Base-by-base conservation (phyloP, 2,797 vertebrate genomes). In the Sylvilagus floridanus region DNA sequence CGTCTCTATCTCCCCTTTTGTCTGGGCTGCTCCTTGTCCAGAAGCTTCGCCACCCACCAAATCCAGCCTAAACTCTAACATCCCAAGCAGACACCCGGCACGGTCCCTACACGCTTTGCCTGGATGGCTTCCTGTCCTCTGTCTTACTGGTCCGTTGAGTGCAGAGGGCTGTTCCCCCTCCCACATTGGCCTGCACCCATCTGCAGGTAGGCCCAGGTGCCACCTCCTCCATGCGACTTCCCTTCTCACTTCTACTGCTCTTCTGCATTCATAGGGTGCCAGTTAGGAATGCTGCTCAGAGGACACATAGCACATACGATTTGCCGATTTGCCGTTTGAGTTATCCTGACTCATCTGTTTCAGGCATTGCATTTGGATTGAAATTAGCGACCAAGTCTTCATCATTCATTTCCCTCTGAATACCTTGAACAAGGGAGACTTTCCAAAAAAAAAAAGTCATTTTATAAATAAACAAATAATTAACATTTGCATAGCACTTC, bases 381-480 rank as follows among this genome's bases (percentile, higher is more conserved):
- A 84, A 14, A 87, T 91, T 17, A 77, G 52, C n/a, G 71, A 47
- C 69, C 65, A 65, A 37, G 26, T 78, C 72, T 91, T 65, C 57
- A 73, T 1, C 68, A 86, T 79, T 88, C 50, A 52, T 86, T 88
- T 87, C 42, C 35, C 42, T 88, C 62, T 69, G 37, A 95, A 69
- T 69, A 10, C 68, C 19, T 77, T 91, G 19, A 57, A 65, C 35
- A 76, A 71, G 42, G 50, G 42, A 84, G 21, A 77, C 50, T 50
- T 89, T 50, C 35, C 8, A 47, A 47, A 47, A 47, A 47, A 47
- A 47, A 82, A 93, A 90, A 88, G 47, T 88, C 79, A 1, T 79
- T 78, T 90, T 82, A 69, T 69, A 37, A 81, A 32, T 94, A 84
- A 91, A 65, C 89, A 35, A 90, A 60, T 63, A 85, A 47, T 47